Base-by-base conservation (phyloP, 2,888 invertebrate species). In the Linnaemya tessellans region DNA sequence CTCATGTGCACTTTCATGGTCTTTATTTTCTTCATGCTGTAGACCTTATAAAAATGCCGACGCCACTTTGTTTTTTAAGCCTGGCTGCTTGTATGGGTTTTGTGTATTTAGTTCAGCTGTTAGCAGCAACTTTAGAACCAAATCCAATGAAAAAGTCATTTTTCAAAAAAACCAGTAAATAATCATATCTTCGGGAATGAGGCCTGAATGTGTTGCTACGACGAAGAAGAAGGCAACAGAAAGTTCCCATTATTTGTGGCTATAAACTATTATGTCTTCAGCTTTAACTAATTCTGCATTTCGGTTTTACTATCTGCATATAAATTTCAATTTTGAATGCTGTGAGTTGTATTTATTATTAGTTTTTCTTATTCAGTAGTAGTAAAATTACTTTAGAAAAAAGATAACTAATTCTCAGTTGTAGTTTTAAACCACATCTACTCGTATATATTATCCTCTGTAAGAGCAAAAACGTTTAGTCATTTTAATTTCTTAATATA, bases 11-110 rank as follows among this genome's bases (percentile, higher is more conserved):
- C 43, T 73, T 11, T 4, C 43, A 65, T 41, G 79, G 25, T 18
- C 15, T 41, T 51, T 13, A 18, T 41, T 7, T 41, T 8, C 38
- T 41, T 41, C 41, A 22, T 62, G 75, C 46, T 71, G 56, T 65
- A 77, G 70, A 64, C 38, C 38, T 82, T 58, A 77, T 49, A 58
- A 65, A 77, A 77, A 70, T 82, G 77, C 82, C 82, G 82, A 71
- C 82, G 77, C 82, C 71, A 77, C 38, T 70, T 30, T 30, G 38
- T 41, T 51, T 46, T 13, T 30, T 25, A 56, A 56, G 11, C 11
- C 25, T 25, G 60, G 22, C 41, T 51, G 18, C 51, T 65, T 18
- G 0, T 41, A 30, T 43, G 9, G 58, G n/a, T 51, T 80, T 43
- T 58, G 20, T 22, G 8, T 51, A 18, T 7, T 67, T 18, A 51